phyloP scores from a whole-genome alignment of 1,140 invertebrate genomes.

The Drosophila pandora region DNA sequence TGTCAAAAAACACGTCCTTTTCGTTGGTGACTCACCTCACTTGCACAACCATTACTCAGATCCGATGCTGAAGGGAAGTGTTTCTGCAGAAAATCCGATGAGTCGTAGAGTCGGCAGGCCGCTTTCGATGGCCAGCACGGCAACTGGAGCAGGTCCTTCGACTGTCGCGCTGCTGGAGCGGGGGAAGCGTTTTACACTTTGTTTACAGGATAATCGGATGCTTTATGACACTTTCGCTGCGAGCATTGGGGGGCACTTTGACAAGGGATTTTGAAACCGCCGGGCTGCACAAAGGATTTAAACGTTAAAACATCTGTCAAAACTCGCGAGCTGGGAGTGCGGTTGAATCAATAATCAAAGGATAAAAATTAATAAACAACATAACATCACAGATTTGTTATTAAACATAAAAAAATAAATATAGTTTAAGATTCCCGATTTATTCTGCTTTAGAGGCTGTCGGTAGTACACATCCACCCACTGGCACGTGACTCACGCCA shows the following conservation, averaged over 20 bases:
- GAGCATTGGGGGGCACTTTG: slow-evolving; percentile 47
- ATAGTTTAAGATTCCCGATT: background rate
- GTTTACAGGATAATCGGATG: slow-evolving; percentile 80
- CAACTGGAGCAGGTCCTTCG: slow-evolving; percentile 49
- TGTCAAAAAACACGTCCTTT: background rate
- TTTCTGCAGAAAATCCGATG: background rate
- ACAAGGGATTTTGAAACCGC: slow-evolving; percentile 56
- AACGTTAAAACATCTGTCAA: slow-evolving; percentile 29
- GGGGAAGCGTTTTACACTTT: slow-evolving; percentile 72
- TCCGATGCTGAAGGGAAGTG: slow-evolving; percentile 48
- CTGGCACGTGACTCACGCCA: slow-evolving; percentile 40
- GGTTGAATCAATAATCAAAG: background rate
- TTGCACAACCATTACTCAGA: slow-evolving; percentile 65
- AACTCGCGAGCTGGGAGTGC: background rate
- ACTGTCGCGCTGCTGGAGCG: slow-evolving; percentile 14
- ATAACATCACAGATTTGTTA: too few species aligned
- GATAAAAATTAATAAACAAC: slow-evolving; percentile 47
- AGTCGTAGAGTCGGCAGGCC: slow-evolving; percentile 35
- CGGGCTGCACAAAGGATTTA: slow-evolving; percentile 53
- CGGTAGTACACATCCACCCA: slow-evolving; percentile 8
- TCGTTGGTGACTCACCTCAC: slow-evolving; percentile 60
- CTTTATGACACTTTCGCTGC: slow-evolving; percentile 77
- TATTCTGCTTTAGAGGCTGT: slow-evolving; percentile 4
- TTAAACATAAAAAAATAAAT: too few species aligned
- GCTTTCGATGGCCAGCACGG: slow-evolving; percentile 70